Base-by-base conservation (phyloP, 2,888 invertebrate species). In the Vannuccia rotundouncinata region DNA sequence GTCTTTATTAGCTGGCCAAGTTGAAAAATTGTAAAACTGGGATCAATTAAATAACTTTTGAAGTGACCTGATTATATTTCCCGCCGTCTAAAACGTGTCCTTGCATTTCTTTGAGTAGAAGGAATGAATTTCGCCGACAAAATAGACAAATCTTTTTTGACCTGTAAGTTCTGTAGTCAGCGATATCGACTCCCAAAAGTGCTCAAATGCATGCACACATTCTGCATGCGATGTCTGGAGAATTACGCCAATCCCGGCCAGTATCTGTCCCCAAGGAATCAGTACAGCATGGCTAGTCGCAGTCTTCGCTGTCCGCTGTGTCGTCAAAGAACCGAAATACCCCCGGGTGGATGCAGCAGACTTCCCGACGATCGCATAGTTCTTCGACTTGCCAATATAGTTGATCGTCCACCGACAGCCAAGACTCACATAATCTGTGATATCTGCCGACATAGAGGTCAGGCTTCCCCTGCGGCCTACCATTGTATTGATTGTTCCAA, bases 171-270 rank as follows among this genome's bases (percentile, higher is more conserved):
- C 10, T 77, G 77, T 31, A 2, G 31, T 2, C 27, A 77, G 45
- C n/a, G n/a, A 2, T 77, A 31, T 10, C 77, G 29, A 30, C 13
- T 31, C 31, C 77, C 77, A 1, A 77, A 77, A 45, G 77, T 77
- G 13, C 77, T 77, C 66, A 31, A 77, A 27, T 77, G 77, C 77
- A 77, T 77, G 77, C 77, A 77, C 59, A 31, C 77, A 5, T 77
- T 77, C 27, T 77, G 77, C 45, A 10, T 59, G 5, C 31, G 45
- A 2, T 77, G 77, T 31, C 22, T 77, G 22, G 77, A 77, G 29
- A 29, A 77, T n/a, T 45, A 45, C 17, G 45, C 45, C 45, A 45
- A 45, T 17, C 45, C 45, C 45, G 45, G 45, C 17, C 45, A 45
- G 45, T 45, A 45, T 45, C 45, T 45, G 45, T 5, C 10, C 17